Evolutionary conservation across 2,888 invertebrate species (phyloP).

Genomic region (Hypsopygia costalis): DNA sequence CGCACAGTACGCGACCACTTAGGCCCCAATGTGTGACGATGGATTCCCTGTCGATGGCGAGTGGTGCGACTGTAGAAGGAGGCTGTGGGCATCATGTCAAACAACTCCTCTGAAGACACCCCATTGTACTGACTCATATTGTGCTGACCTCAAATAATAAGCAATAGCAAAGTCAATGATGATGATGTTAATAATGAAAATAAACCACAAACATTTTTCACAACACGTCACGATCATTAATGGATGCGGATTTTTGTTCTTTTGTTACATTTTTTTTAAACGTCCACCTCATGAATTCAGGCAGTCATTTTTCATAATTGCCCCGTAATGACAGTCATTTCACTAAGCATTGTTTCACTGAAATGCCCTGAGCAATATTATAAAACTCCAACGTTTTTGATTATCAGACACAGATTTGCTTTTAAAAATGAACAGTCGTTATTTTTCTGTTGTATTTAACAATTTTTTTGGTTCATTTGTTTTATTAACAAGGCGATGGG

Average conservation of each 20-base stretch:
- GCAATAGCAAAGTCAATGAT: too few relatives aligned
- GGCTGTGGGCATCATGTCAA: too few relatives aligned
- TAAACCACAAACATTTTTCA: constrained; percentile 17
- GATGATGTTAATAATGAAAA: too few relatives aligned
- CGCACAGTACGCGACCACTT: too few relatives aligned
- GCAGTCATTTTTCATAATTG: constrained; percentile 62
- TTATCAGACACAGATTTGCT: constrained; percentile 21
- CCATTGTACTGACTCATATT: too few relatives aligned
- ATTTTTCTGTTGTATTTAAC: constrained; percentile 3
- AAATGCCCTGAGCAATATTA: constrained; percentile 4
- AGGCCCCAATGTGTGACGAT: too few relatives aligned
- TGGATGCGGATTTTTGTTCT: constrained; percentile 46
- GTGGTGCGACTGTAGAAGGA: too few relatives aligned
- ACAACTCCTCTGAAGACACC: too few relatives aligned
- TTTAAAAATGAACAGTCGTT: constrained; percentile 20
- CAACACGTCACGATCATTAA: constrained; percentile 40
- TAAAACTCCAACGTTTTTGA: constrained; percentile 12
- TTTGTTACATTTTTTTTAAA: constrained; percentile 43
- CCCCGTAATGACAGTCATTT: constrained; percentile 50
- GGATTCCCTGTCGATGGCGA: too few relatives aligned
- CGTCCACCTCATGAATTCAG: constrained; percentile 41
- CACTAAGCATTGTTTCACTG: constrained; percentile 30
- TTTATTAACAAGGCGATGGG: background rate
- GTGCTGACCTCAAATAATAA: too few relatives aligned
- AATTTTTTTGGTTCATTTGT: constrained; percentile 9